Evolutionary conservation across 2,888 invertebrate species (phyloP), one percentile per base, ranked within the genome.

Genomic region (Parasteatoda lunata): DNA sequence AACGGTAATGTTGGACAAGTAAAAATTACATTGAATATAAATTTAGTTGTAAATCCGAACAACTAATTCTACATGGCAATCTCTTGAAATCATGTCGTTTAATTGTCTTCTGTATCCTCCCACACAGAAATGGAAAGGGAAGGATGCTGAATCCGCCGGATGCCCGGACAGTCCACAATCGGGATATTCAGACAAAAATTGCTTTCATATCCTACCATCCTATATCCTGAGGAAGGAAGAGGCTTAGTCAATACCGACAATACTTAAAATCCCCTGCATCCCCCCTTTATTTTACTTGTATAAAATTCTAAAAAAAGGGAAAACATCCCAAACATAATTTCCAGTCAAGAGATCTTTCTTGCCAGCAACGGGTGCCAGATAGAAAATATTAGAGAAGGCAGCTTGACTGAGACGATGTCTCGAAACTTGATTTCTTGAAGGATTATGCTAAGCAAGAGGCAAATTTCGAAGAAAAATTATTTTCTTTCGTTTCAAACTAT

Each of bases 221-320:
- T 76, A 81, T 66, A 71, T 80, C 76, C 82, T 69, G 77, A 75
- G 79, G 88, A 78, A 81, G 88, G 88, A 88, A 88, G 88, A 88
- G 83, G 70, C 88, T 88, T 88, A 88, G 88, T 88, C 88, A 88
- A 88, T 77, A 76, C 72, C 88, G 88, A 83, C 88, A 88, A 87
- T 72, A 65, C 86, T 81, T 72, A 86, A 86, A 81, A 68, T 77
- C 82, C 78, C 49, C 72, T 68, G 77, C 81, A 68, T 71, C 76
- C 83, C 70, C 85, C 52, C 75, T 77, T 79, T 85, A 73, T 59
- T 59, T 59, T 65, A 79, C 68, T 30, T 59, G 59, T 59, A 72
- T 51, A 70, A 73, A 73, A 81, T 71, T 85, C 79, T 79, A 59
- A 47, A 86, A 85, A 85, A 80, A 76, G 48, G 66, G 75, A 76